phyloP scores from a whole-genome alignment of 2,888 invertebrate genomes.

The Yponomeuta malinellus region DNA sequence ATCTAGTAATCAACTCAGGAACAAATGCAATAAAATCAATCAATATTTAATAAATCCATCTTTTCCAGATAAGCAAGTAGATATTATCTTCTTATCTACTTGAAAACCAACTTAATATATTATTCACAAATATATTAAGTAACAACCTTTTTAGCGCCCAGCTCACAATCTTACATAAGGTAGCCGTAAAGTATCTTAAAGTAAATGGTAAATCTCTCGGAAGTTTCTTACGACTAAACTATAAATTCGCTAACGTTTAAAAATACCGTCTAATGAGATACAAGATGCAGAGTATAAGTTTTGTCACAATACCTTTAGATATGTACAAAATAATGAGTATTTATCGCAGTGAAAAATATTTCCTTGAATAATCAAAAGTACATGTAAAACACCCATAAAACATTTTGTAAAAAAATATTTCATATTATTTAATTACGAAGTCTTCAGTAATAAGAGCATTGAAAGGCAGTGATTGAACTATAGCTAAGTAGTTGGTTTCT shows the following conservation, averaged over 20 bases:
- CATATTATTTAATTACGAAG: neutral
- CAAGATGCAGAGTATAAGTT: slow-evolving; percentile 69
- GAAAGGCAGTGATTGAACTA: slow-evolving; percentile 50
- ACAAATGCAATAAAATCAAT: slow-evolving; percentile 75
- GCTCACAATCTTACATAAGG: slow-evolving; percentile 62
- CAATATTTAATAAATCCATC: slow-evolving; percentile 55
- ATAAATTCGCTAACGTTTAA: slow-evolving; percentile 73
- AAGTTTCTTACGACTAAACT: slow-evolving; percentile 57
- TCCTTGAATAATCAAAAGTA: neutral
- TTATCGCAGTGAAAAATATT: slow-evolving; percentile 22
- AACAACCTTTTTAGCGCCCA: slow-evolving; percentile 48
- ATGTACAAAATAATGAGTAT: slow-evolving; percentile 65
- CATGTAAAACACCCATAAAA: neutral
- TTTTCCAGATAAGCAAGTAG: slow-evolving; percentile 40
- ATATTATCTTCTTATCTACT: slow-evolving; percentile 47
- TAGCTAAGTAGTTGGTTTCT: slow-evolving; percentile 19
- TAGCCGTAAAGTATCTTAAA: slow-evolving; percentile 64
- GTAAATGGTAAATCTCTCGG: slow-evolving; percentile 73
- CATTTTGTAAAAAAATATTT: slow-evolving; percentile 7
- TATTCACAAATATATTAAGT: slow-evolving; percentile 60
- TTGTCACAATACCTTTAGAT: slow-evolving; percentile 48
- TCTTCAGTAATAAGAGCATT: slow-evolving; percentile 23
- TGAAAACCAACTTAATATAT: slow-evolving; percentile 64
- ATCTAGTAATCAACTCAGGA: slow-evolving; percentile 74
- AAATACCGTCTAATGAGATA: slow-evolving; percentile 75